phyloP scores from a whole-genome alignment of 2,888 invertebrate genomes.

The Polydesmus complanatus region DNA sequence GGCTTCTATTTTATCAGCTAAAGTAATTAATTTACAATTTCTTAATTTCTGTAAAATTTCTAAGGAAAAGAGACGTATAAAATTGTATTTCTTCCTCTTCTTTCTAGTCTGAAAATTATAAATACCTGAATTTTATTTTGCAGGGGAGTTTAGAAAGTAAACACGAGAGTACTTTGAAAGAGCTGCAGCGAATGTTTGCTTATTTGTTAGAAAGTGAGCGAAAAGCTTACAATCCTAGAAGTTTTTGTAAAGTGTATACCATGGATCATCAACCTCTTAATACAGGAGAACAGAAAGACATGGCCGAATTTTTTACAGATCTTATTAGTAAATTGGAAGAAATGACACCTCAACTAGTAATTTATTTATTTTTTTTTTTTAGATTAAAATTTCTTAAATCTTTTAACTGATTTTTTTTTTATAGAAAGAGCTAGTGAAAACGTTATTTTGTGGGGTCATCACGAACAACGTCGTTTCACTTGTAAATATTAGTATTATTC shows the following conservation, averaged over 20 bases:
- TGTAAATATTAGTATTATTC: conserved; percentile 37
- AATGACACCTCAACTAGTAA: conserved; percentile 66
- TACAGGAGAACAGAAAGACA: conserved; percentile 93
- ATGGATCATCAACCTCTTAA: conserved; percentile 95
- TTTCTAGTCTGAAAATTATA: not conserved
- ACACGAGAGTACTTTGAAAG: conserved; percentile 66
- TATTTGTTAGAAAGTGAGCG: conserved; percentile 85
- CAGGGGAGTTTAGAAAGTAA: conserved; percentile 49
- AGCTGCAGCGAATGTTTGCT: conserved; percentile 89
- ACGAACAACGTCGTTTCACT: conserved; percentile 91
- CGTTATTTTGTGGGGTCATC: conserved; percentile 79
- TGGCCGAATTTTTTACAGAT: conserved; percentile 97
- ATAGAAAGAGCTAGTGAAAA: conserved; percentile 70
- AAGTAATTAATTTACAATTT: conserved; percentile 30
- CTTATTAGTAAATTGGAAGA: conserved; percentile 89
- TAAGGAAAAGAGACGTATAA: too few relatives aligned
- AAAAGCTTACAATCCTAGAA: conserved; percentile 86
- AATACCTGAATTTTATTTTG: conserved; percentile 2
- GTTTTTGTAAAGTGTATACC: conserved; percentile 89
- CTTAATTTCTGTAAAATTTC: not conserved
- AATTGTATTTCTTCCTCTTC: not conserved
- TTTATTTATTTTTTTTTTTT: conserved; percentile 6
- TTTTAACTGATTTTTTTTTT: conserved; percentile 19
- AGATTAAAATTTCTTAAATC: not conserved
- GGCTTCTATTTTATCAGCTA: conserved; percentile 63